Percentiles rank a stretch among this genome's conserved stretches.
Evolutionary conservation across 2,888 invertebrate genomes (phyloP).

Genomic region (Drosophila pseudotalamancana): DNA sequence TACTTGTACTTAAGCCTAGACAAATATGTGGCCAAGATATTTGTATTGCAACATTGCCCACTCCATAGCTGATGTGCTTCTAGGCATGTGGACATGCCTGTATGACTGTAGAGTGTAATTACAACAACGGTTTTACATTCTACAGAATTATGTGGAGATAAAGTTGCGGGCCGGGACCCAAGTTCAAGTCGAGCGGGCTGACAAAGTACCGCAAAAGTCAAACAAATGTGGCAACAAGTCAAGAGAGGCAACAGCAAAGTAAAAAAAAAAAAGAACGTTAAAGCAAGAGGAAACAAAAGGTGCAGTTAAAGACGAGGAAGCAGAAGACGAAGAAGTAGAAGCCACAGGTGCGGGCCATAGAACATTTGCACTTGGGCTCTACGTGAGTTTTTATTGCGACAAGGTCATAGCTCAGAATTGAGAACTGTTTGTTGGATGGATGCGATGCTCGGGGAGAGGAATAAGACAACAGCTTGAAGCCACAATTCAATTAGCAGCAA

Average conservation of each 20-base stretch:
- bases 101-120: conserved; percentile 45
- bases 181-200: conserved; percentile 78
- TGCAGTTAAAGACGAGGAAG: conserved; percentile 16
- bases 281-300: conserved; percentile 49
- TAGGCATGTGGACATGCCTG: conserved; percentile 11
- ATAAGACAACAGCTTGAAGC: conserved; percentile 1
- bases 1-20: conserved; percentile 8
- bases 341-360: conserved; percentile 42
- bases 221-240: conserved; percentile 71
- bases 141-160: conserved; percentile 48
- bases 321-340: neutral
- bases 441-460: no score
- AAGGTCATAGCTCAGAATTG: conserved; percentile 41
- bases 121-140: conserved; percentile 66
- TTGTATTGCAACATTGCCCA: conserved; percentile 7
- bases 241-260: conserved; percentile 24
- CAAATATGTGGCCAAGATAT: conserved; percentile 28
- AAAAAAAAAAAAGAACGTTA: conserved; percentile 10
- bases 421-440: conserved; percentile 39
- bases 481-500: conserved; percentile 63
- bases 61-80: conserved; percentile 14
- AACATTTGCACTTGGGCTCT: conserved; percentile 54
- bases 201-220: conserved; percentile 78
- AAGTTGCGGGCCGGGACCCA: conserved; percentile 69
- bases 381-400: conserved; percentile 24